Evolutionary conservation across 2,888 invertebrate species (phyloP), one percentile per base, ranked within the genome.

Genomic region (Pristionchus japonicus): DNA sequence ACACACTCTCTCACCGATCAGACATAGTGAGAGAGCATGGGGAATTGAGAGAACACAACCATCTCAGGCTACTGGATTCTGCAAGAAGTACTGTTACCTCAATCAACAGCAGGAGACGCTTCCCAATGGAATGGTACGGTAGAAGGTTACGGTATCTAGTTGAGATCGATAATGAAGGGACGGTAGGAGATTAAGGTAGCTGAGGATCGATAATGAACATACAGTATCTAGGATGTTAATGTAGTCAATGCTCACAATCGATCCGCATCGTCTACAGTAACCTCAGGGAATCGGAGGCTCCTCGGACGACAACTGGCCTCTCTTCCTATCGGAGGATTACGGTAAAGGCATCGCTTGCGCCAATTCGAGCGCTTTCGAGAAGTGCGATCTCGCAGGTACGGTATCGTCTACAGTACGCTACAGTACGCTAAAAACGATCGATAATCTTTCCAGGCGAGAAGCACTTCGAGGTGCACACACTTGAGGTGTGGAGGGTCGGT

Each of bases 51-150:
- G 61, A 61, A 11, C 4, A n/a, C 49, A 49, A 49, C 7, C 27
- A 31, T 70, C 31, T 31, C 20, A 70, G 70, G 70, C 97, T 0
- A 97, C 97, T 0, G 96, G 96, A 0, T 97, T 97, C 95, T 98
- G 98, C 95, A 96, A 97, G 90, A 97, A 98, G 94, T 98, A 96
- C 95, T 97, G 97, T 95, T 98, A 98, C 95, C 96, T 98, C 90
- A 98, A 98, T 95, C 96, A 97, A 89, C 97, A 97, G 92, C 97
- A 98, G 91, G 97, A 98, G 95, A 98, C 98, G 0, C 96, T 98
- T 96, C 98, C 98, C 0, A 98, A 98, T 95, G 98, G 98, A 89
- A 94, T 98, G 95, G 96, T 96, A 91, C 27, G 67, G 20, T n/a
- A n/a, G n/a, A n/a, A n/a, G n/a, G 17, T 17, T 85, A 85, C 67